Base-by-base conservation (phyloP, 2,888 invertebrate species). In the Protophormia terraenovae region DNA sequence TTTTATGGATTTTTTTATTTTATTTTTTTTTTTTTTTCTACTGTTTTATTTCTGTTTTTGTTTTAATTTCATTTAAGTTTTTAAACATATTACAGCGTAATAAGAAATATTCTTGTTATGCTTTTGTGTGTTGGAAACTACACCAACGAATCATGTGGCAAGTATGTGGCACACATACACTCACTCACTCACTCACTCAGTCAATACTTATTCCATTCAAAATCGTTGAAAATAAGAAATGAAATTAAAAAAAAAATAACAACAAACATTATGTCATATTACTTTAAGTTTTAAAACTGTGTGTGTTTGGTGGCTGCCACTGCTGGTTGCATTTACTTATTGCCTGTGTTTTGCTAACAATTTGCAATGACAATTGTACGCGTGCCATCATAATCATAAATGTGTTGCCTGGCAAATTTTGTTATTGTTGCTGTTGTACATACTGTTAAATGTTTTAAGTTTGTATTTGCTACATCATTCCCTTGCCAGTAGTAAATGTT, bases 311-410 rank as follows among this genome's bases (percentile, higher is more conserved):
- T 22, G 12, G 22, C 16, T 58, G 27, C 38, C 41, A 53, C 35
- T 71, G 69, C 29, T 66, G 58, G 58, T 22, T n/a, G 64, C 38
- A 55, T 55, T 83, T 60, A 69, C 41, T 69, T 66, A 83, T 60
- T 84, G 86, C 76, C 79, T 84, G 6, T 27, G 29, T 69, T 82
- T 75, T 86, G 87, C 86, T 84, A 87, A 86, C 88, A 88, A 87
- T 88, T 87, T 86, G 87, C 88, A 88, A 87, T 86, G 87, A 87
- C 88, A 88, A 88, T 88, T 82, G 85, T 85, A 85, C 88, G 88
- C 88, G 88, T 88, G 88, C 88, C 88, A 88, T 82, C 73, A 82
- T 88, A 88, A 88, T 88, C 88, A 87, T 88, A 88, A 88, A 88
- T 87, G 88, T 80, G 66, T 80, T 80, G 55, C 45, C 27, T 55